Evolutionary conservation across 2,888 invertebrate species (phyloP).

Genomic region (Luffia ferchaultella): DNA sequence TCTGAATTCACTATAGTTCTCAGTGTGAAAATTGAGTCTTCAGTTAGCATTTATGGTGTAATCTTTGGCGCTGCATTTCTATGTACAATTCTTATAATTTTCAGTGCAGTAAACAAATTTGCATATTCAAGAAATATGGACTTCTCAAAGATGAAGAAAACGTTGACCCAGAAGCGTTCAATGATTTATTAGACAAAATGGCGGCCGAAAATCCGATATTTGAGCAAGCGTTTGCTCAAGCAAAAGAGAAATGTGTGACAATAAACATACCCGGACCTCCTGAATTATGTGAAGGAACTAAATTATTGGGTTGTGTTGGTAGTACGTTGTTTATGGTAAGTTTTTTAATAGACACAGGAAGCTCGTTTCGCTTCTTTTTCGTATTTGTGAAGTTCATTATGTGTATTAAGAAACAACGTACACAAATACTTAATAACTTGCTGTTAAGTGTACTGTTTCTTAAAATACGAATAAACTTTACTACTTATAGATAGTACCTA

Average conservation of each 20-base stretch:
- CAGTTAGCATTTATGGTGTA: not conserved
- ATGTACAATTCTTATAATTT: conserved; percentile 11
- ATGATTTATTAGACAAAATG: conserved; percentile 26
- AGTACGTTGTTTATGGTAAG: conserved; percentile 27
- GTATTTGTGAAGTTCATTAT: no score
- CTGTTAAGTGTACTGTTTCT: no score
- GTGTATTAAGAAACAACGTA: no score
- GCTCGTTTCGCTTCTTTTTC: no score
- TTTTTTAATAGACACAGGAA: no score
- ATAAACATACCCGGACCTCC: conserved; percentile 26
- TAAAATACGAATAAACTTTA: no score
- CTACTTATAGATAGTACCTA: no score
- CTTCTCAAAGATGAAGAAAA: conserved; percentile 25
- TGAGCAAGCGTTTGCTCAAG: conserved; percentile 21
- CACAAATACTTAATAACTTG: no score
- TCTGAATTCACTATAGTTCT: no score
- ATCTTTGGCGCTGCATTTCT: not conserved
- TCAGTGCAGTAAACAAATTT: conserved; percentile 36
- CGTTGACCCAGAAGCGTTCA: conserved; percentile 27
- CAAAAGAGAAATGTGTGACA: conserved; percentile 27
- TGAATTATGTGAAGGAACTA: conserved; percentile 31
- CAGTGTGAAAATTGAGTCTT: no score
- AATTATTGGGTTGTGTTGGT: conserved; percentile 31
- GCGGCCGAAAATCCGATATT: conserved; percentile 25
- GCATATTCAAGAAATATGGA: conserved; percentile 31